Evolutionary conservation across 2,888 invertebrate genomes (phyloP), one percentile per base, ranked within the genome.

Genomic region (Trachelus stipa): DNA sequence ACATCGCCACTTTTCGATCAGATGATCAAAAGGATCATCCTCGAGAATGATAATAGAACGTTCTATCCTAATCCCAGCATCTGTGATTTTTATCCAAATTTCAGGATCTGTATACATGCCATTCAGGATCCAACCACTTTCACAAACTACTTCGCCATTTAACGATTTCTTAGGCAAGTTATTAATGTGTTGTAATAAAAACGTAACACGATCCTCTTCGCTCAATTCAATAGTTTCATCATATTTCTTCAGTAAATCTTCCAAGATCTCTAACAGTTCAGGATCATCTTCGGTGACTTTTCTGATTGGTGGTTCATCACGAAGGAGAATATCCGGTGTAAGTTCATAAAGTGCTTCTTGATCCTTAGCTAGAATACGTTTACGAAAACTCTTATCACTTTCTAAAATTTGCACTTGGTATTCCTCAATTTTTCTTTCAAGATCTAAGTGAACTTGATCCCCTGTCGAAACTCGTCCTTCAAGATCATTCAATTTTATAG

Each of bases 111-210:
- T 87, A 34, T 93, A 92, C 88, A 94, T 93, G 1, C 93, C 94
- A 86, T 95, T 95, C 76, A 95, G 90, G 81, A 95, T 92, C 92
- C 93, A 95, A 83, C 93, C 94, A 33, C 93, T 93, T 86, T 92
- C 81, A 74, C 84, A 83, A 73, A 74, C 77, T n/a, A 82, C 76
- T 40, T 77, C 80, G 1, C 76, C 78, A n/a, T 82, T 83, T 11
- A 86, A 76, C 40, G 79, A 88, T 85, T 76, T 91, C 88, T 77
- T 86, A 77, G 84, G 89, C 82, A 83, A 88, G 81, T 79, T 88
- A 85, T 80, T 90, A 75, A 94, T 89, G 12, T 88, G 84, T 68
- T 86, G 90, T 12, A 86, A 84, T 33, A 94, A 86, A 87, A 92
- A 91, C 79, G 90, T 89, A 81, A 92, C 89, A 77, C 93, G 79